A percentile compares a stretch with the other conserved stretches of the same genome.
phyloP scores from a whole-genome alignment of 2,797 vertebrate species.

The Schizothorax lantsangensis region DNA sequence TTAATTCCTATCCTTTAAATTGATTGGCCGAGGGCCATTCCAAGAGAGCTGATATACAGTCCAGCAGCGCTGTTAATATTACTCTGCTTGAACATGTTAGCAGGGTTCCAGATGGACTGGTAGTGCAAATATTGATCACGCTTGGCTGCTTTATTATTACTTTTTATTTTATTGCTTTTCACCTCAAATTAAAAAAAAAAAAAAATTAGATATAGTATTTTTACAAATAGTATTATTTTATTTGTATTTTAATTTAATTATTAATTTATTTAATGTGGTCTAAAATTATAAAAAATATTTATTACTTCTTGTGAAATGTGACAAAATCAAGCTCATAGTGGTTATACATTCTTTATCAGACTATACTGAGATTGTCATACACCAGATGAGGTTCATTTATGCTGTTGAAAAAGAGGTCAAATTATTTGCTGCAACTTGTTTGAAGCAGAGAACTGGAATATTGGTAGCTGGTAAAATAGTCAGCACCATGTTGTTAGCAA shows the following conservation, averaged over 20 bases:
- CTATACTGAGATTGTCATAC: background rate
- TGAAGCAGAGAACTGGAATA: background rate
- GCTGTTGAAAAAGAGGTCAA: background rate
- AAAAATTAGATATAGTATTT: too few species aligned
- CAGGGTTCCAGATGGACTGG: background rate
- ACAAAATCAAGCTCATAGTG: background rate
- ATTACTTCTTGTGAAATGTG: background rate
- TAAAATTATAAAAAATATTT: background rate
- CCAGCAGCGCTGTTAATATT: background rate
- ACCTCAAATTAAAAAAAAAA: background rate
- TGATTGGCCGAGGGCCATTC: background rate
- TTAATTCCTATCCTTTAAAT: background rate
- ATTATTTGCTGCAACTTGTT: background rate
- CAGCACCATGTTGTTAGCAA: slow-evolving; percentile 3
- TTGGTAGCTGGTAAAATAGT: background rate
- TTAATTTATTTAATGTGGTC: background rate
- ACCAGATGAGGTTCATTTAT: background rate
- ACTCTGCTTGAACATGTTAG: background rate
- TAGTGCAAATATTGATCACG: background rate
- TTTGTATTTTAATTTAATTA: background rate
- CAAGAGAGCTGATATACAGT: background rate
- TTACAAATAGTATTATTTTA: too few species aligned
- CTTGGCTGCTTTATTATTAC: background rate
- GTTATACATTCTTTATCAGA: background rate
- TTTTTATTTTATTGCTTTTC: background rate